Base-by-base conservation (phyloP, 1,140 invertebrate genomes). In the Phocides pigmalion region DNA sequence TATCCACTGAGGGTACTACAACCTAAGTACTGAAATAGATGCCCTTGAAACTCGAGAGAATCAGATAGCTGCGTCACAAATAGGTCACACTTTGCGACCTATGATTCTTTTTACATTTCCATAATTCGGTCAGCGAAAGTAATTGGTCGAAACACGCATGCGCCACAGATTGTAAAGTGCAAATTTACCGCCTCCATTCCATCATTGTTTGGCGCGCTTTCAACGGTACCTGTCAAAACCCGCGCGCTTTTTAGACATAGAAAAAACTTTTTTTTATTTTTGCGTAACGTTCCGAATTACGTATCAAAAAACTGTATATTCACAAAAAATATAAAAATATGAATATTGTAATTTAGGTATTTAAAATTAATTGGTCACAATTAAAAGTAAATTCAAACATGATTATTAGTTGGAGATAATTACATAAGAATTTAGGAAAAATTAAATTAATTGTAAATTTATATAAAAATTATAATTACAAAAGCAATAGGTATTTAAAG, bases 141-240 rank as follows among this genome's bases (percentile, higher is more conserved):
- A 47, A 62, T 49, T 62, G 46, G 46, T 49, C 12, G 44, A 12
- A 32, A 49, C 16, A 83, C 86, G 86, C 86, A 89, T 89, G 86
- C 76, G 78, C 81, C 72, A 67, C 46, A 70, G 65, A 74, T 56
- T 72, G 70, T 50, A 81, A 85, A 79, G 72, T 63, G 65, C 68
- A 70, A 76, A 68, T 72, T 75, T 70, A 62, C 46, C 63, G 51
- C 67, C 58, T 59, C 67, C 66, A 17, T 44, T 72, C 66, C 76
- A 80, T 82, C 86, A 85, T 79, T 79, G 73, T 81, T 83, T 86
- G 75, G 74, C 84, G 80, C 86, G 81, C 68, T 82, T 87, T 81
- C 70, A 59, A 46, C 68, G 66, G 62, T 64, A 70, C 44, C 71
- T 81, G 78, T 76, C 74, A 84, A 81, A 81, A 70, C 62, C 70